Base-by-base conservation (phyloP, 2,113 vertebrate genomes). In the Psilopsiagon aymara region DNA sequence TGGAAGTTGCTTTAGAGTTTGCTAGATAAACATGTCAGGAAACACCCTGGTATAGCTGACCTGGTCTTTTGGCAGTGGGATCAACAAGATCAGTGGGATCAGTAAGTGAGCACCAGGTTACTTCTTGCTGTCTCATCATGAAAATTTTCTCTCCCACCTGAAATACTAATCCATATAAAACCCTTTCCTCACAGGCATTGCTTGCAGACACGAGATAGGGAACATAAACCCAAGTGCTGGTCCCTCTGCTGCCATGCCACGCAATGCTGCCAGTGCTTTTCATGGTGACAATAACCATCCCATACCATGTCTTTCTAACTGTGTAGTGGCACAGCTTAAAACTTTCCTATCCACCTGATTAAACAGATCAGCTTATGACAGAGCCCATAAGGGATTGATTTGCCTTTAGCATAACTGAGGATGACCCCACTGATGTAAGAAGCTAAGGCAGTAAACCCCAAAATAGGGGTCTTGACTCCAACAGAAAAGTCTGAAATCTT, bases 401-500 rank as follows among this genome's bases (percentile, higher is more conserved):
- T 92, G 21, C n/a, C 21, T 73, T 33, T 49, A 57, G 52, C 18
- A 44, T 57, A 55, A 63, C 44, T 78, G 24, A 35, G 18, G 47
- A 84, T 79, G 74, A 92, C 52, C 74, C 52, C 47, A 76, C 43
- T 44, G 68, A 44, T 17, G 46, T 47, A 96, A 94, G 91, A 59
- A 83, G 86, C 28, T 88, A 92, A 80, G 49, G 71, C 63, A 86
- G 76, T 49, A 87, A 83, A 92, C 75, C 74, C 52, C 86, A 89
- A 91, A 95, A 95, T 91, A 86, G 86, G 33, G 89, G 89, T 95
- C 95, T 86, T 89, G 89, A 79, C 89, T 82, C 60, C 52, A 76
- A 76, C 43, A 66, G 71, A 80, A 19, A 55, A 44, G 11, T 47
- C 41, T 19, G 77, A 83, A 88, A 92, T 86, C 92, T 88, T 63